Evolutionary conservation across 2,888 invertebrate species (phyloP), one percentile per base, ranked within the genome.

Genomic region (Eremobia ochroleuca): DNA sequence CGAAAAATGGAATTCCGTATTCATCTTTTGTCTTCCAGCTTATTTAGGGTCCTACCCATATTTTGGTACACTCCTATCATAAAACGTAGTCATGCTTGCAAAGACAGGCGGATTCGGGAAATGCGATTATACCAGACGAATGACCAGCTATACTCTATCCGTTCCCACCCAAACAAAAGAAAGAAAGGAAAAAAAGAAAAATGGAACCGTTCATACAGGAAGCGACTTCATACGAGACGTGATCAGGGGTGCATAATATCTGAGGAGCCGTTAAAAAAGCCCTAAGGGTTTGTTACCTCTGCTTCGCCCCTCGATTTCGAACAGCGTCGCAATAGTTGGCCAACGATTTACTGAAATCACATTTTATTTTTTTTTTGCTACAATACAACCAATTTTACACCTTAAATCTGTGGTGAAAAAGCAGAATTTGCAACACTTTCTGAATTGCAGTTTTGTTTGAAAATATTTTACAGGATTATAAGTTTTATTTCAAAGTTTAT

Each of bases 141-240:
- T 83, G 83, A 49, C 76, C 86, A 72, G 31, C 71, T 65, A 61
- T 69, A 70, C 55, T 52, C 28, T 66, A 82, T 90, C 87, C 87
- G 66, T 87, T 87, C 90, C 91, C 90, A 90, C 79, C 85, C 82
- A 78, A 81, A 58, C 82, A 79, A 78, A 77, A 77, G 86, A 86
- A 90, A 84, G 85, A 85, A 79, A 90, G 25, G 82, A 87, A 95
- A 65, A 70, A 83, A 88, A 95, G 94, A 96, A 95, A 96, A 96
- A 96, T 96, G 95, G 92, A 93, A 93, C 92, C 93, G 93, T 93
- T 95, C 95, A 96, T 94, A 93, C 95, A 94, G 95, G 95, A 94
- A 94, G 95, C 95, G 93, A 94, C 94, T 96, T 94, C 95, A 95
- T 96, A 95, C 92, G 93, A 93, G 94, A 96, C 96, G 96, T 96